These are phyloP conservation scores for Myotis yumanensis DNA, from an alignment of 2,113 vertebrate genomes.

Conservation along the genomic window DNA sequence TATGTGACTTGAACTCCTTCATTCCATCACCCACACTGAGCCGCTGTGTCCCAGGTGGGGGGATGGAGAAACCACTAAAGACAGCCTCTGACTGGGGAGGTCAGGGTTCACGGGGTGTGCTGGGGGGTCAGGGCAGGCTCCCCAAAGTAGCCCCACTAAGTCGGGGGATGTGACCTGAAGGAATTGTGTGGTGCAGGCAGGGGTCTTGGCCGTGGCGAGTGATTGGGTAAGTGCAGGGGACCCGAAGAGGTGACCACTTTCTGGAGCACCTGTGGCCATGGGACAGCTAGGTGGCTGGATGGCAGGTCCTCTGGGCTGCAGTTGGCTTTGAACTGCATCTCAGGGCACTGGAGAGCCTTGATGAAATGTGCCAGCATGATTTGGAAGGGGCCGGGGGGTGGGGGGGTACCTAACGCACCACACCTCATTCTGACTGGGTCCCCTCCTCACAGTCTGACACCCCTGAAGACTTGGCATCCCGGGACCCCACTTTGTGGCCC, in stretches of 20 bases:
- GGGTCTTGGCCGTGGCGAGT: fast-evolving
- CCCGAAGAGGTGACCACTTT: neutral
- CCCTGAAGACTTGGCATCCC: neutral
- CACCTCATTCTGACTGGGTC: neutral
- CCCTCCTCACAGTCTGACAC: neutral
- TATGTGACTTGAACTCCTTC: neutral
- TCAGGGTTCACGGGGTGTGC: too few relatives aligned
- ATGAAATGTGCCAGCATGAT: neutral
- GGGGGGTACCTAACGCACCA: neutral
- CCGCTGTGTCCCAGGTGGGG: fast-evolving
- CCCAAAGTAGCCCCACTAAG: neutral
- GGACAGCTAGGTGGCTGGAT: neutral
- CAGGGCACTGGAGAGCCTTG: neutral
- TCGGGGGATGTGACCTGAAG: fast-evolving
- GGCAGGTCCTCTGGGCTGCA: neutral
- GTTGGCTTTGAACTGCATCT: neutral
- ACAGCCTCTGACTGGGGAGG: neutral
- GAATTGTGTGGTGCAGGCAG: neutral
- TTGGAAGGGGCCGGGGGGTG: neutral
- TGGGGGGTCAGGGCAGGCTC: neutral
- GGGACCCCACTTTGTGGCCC: neutral
- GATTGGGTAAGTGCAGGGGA: neutral
- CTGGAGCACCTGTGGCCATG: neutral
- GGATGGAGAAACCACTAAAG: neutral
- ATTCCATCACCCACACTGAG: neutral